Conservation (phyloP, 1,140 invertebrate genomes). For the Cepaea nemoralis region DNA sequence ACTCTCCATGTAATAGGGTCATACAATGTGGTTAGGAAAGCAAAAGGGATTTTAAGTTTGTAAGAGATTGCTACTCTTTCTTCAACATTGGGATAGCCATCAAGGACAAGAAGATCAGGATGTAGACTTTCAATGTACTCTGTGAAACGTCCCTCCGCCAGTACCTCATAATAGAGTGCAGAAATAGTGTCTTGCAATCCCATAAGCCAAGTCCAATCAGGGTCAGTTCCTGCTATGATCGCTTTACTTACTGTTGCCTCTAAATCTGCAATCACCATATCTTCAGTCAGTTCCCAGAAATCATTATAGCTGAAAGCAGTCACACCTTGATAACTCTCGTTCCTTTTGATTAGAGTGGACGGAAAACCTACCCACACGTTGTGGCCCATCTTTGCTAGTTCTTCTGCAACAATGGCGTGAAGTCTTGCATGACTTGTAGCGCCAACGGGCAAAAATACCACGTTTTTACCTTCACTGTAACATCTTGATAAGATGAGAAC, state of each 20-base stretch:
- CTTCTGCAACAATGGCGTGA: constrained; percentile 44
- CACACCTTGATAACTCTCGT: constrained; percentile 47
- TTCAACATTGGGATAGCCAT: constrained; percentile 14
- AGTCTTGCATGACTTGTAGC: constrained; percentile 60
- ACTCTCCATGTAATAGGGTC: too few relatives aligned
- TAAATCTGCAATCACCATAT: not conserved
- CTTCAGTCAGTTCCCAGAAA: constrained; percentile 2
- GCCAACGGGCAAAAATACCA: constrained; percentile 57
- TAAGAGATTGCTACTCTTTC: too few relatives aligned
- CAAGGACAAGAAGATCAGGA: constrained; percentile 35
- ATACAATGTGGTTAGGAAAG: constrained; percentile 12
- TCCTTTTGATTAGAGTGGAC: constrained; percentile 43
- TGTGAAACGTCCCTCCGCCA: not conserved
- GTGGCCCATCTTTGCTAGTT: not conserved
- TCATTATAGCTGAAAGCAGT: constrained; percentile 16
- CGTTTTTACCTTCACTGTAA: constrained; percentile 11
- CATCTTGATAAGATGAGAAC: too few relatives aligned
- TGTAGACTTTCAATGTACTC: not conserved
- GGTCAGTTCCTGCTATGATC: not conserved
- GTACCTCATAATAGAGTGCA: not conserved
- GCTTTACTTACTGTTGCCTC: not conserved
- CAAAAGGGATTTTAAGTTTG: too few relatives aligned
- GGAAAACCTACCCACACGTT: not conserved
- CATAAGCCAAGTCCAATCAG: not conserved
- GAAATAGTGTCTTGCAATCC: not conserved